These are phyloP conservation scores for Acleris laterana DNA, from an alignment of 2,888 invertebrate species.

Conservation along the genomic window DNA sequence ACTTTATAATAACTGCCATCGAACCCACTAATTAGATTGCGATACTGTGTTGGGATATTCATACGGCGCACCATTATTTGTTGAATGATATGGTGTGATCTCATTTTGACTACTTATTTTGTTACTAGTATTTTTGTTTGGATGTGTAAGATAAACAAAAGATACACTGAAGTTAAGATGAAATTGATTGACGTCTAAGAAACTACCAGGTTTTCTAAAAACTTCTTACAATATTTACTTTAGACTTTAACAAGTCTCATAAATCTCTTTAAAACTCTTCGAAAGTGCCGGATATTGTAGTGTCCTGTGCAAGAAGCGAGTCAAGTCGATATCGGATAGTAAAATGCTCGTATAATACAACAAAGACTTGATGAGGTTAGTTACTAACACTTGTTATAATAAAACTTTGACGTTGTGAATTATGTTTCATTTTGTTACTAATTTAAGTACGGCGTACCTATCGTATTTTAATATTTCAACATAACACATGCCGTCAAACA, in stretches of 20 bases:
- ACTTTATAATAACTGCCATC: conserved; percentile 43
- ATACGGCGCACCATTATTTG: conserved; percentile 12
- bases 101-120: neutral
- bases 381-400: neutral
- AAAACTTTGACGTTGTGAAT: too few relatives aligned
- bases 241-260: neutral
- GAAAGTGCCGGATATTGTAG: conserved; percentile 9
- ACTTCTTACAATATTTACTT: neutral
- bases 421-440: too few relatives aligned
- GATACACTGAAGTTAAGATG: too few relatives aligned
- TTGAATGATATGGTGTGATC: neutral
- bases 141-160: too few relatives aligned
- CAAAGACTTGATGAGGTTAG: neutral
- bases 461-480: too few relatives aligned
- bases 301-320: conserved; percentile 24
- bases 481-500: too few relatives aligned
- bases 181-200: too few relatives aligned
- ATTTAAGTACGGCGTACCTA: too few relatives aligned
- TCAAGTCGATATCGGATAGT: conserved; percentile 6
- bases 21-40: conserved; percentile 44
- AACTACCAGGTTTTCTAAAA: neutral
- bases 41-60: conserved; percentile 39
- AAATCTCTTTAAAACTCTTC: neutral
- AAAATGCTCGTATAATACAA: neutral
- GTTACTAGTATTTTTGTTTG: too few relatives aligned